Conservation (phyloP, 2,888 invertebrate genomes). For the Mimas tiliae region DNA sequence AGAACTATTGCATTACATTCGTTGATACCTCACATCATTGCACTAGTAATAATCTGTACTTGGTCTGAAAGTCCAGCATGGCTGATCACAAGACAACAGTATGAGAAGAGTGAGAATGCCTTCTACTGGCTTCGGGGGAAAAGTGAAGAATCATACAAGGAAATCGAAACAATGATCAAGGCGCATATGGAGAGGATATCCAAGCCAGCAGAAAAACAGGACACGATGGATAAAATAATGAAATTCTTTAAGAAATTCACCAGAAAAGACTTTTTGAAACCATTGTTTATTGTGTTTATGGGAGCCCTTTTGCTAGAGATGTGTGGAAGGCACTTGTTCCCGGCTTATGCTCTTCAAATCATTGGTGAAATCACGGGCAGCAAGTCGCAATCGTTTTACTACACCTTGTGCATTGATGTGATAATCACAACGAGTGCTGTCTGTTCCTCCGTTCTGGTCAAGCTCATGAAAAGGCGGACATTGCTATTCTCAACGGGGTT, state of each 20-base stretch:
- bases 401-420: slow-evolving; percentile 57
- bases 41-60: slow-evolving; percentile 37
- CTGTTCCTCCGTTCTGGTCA: slow-evolving; percentile 56
- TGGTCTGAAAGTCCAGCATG: slow-evolving; percentile 50
- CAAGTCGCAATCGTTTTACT: slow-evolving; percentile 54
- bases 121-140: slow-evolving; percentile 80
- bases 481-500: slow-evolving; percentile 59
- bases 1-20: slow-evolving; percentile 42
- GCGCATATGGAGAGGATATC: slow-evolving; percentile 48
- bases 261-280: slow-evolving; percentile 58
- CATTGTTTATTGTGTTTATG: slow-evolving; percentile 51
- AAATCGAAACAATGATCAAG: slow-evolving; percentile 53
- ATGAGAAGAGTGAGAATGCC: slow-evolving; percentile 34
- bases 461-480: slow-evolving; percentile 55
- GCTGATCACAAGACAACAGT: slow-evolving; percentile 40
- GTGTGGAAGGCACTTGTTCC: slow-evolving; percentile 62
- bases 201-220: slow-evolving; percentile 31
- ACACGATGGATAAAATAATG: slow-evolving; percentile 30
- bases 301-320: slow-evolving; percentile 53
- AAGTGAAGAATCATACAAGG: slow-evolving; percentile 58
- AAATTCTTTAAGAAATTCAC: slow-evolving; percentile 55
- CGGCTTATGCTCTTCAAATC: slow-evolving; percentile 63
- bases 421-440: slow-evolving; percentile 56
- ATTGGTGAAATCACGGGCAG: slow-evolving; percentile 54
- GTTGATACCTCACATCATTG: slow-evolving; percentile 37